Conservation (phyloP, 2,797 vertebrate species). For the Triplophysa bombifrons region DNA sequence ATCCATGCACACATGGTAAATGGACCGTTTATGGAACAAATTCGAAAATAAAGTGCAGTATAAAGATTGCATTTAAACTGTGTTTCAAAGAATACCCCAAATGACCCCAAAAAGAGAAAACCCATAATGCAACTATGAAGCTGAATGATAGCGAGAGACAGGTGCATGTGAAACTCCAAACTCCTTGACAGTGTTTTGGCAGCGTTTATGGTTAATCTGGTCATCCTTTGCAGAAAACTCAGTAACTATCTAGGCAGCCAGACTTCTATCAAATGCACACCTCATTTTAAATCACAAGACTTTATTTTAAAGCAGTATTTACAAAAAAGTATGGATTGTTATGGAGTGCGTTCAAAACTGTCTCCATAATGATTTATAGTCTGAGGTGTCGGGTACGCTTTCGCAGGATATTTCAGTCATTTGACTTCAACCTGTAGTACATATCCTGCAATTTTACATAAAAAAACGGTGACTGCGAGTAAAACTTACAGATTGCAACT, state of each 20-base stretch:
- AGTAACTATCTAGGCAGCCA: too few relatives aligned
- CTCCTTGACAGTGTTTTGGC: not conserved
- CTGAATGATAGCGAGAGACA: not conserved
- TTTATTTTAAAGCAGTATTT: not conserved
- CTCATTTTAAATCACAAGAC: not conserved
- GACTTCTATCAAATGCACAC: not conserved
- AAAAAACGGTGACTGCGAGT: too few relatives aligned
- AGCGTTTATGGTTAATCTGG: slow-evolving; percentile 2
- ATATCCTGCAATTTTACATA: too few relatives aligned
- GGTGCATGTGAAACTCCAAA: not conserved
- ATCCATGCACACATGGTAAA: not conserved
- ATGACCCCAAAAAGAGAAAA: not conserved
- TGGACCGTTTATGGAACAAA: not conserved
- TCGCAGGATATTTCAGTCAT: too few relatives aligned
- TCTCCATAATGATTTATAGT: slow-evolving; percentile 40
- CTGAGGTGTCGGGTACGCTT: too few relatives aligned
- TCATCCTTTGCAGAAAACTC: not conserved
- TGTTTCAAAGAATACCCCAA: not conserved
- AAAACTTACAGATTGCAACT: not conserved
- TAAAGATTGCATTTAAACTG: too few relatives aligned
- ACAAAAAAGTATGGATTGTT: too few relatives aligned
- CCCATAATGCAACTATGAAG: not conserved
- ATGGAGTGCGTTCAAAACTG: not conserved
- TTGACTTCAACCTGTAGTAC: too few relatives aligned
- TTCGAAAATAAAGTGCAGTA: too few relatives aligned